Conservation (phyloP, 1,140 invertebrate species). For the Drosophila erecta region DNA sequence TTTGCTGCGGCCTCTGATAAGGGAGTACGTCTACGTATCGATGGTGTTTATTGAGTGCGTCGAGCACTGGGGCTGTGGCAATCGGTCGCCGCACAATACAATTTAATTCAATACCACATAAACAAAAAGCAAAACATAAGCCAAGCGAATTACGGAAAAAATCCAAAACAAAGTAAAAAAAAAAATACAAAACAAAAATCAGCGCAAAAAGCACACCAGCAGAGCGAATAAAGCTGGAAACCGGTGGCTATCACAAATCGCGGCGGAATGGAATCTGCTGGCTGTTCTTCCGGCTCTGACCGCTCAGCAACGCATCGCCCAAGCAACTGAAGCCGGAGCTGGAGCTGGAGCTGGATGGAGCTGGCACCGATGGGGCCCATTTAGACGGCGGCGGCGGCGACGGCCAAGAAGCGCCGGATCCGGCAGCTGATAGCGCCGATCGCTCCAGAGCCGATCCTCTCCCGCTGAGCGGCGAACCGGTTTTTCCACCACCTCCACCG, state of each 20-base stretch:
- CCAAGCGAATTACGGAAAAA: constrained; percentile 1
- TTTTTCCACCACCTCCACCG: constrained; percentile 11
- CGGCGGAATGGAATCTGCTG: constrained; percentile 6
- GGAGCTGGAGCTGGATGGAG: constrained; percentile 1
- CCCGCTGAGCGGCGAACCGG: constrained; percentile 19
- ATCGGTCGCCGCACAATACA: not conserved
- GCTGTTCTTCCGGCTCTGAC: constrained; percentile 10
- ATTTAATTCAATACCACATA: not conserved
- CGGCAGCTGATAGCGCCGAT: constrained; percentile 19
- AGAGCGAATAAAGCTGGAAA: constrained; percentile 16
- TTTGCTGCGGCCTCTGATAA: constrained; percentile 41
- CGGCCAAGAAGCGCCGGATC: constrained; percentile 29
- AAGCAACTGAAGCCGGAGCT: constrained; percentile 29
- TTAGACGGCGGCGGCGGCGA: not conserved
- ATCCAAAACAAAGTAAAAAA: not conserved
- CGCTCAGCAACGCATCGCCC: constrained; percentile 35
- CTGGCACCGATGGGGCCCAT: not conserved
- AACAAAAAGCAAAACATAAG: constrained; percentile 13
- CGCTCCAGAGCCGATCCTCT: constrained; percentile 1
- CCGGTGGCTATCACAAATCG: constrained; percentile 32
- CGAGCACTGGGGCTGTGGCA: constrained; percentile 5
- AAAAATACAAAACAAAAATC: not conserved
- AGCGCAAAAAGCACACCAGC: constrained; percentile 7
- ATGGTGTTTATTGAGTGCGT: constrained; percentile 19
- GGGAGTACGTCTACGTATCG: constrained; percentile 3